Percentiles rank a stretch among this genome's conserved stretches.
Conservation (phyloP, 2,888 invertebrate species). For the Acanthosepion lycidas region DNA sequence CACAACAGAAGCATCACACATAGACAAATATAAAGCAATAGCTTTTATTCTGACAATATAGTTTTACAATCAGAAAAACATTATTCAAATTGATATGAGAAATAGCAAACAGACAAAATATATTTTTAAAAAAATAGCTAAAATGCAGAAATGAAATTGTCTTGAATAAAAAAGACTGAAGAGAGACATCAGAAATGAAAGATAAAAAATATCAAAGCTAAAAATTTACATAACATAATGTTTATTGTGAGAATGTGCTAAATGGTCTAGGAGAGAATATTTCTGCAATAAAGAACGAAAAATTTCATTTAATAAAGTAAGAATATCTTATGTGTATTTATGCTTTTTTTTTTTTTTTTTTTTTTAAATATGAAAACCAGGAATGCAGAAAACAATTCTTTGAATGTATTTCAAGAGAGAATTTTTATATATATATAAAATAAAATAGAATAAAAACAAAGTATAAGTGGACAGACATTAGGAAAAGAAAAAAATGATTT, state of each 20-base stretch:
- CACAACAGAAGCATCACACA: neutral
- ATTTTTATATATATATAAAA: neutral
- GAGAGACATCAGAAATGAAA: too few relatives aligned
- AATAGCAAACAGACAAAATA: neutral
- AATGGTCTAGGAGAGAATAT: neutral
- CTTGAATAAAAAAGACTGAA: neutral
- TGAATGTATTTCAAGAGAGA: neutral
- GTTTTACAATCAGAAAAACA: neutral
- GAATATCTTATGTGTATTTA: neutral
- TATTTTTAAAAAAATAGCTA: neutral
- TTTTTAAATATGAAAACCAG: neutral
- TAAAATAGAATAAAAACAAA: neutral
- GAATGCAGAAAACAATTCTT: conserved; percentile 16
- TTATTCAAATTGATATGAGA: conserved; percentile 6
- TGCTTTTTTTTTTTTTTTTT: neutral
- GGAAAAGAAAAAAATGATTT: neutral
- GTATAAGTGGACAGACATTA: neutral
- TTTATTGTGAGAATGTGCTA: neutral
- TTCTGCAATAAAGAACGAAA: neutral
- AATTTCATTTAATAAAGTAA: neutral
- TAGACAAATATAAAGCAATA: neutral
- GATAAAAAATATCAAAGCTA: neutral
- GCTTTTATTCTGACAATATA: neutral
- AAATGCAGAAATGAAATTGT: neutral
- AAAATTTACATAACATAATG: neutral